Evolutionary conservation across 2,888 invertebrate species (phyloP).

Genomic region (Zygogramma bicolorata): DNA sequence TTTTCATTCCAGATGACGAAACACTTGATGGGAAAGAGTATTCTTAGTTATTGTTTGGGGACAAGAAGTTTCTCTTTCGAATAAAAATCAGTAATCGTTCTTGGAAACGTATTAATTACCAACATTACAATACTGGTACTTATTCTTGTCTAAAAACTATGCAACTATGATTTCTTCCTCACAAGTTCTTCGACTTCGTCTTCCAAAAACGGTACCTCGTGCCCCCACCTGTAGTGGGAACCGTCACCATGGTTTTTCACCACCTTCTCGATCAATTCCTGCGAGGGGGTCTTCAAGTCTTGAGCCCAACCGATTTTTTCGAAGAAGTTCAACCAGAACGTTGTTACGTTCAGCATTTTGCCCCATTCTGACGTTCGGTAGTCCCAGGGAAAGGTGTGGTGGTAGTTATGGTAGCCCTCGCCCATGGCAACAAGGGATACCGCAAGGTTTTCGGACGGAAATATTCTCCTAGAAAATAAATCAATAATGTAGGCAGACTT

Average conservation of each 20-base stretch:
- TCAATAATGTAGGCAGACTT: too few species aligned
- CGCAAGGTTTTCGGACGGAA: slow-evolving; percentile 78
- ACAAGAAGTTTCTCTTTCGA: too few species aligned
- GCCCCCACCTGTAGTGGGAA: slow-evolving; percentile 76
- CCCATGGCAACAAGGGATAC: slow-evolving; percentile 83
- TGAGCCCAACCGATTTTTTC: slow-evolving; percentile 86
- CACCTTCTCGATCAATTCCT: slow-evolving; percentile 70
- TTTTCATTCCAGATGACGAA: too few species aligned
- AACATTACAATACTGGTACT: too few species aligned
- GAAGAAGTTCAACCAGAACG: slow-evolving; percentile 83
- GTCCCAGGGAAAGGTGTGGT: slow-evolving; percentile 79
- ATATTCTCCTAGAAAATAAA: slow-evolving; percentile 72
- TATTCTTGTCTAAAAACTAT: too few species aligned
- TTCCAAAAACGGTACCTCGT: not conserved
- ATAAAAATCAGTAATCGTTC: too few species aligned
- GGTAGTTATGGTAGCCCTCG: slow-evolving; percentile 90
- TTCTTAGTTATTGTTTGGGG: too few species aligned
- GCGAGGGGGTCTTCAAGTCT: slow-evolving; percentile 76
- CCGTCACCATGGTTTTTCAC: slow-evolving; percentile 74
- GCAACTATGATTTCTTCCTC: too few species aligned
- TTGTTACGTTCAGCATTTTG: slow-evolving; percentile 75
- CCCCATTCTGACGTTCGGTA: slow-evolving; percentile 70
- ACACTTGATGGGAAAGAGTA: too few species aligned
- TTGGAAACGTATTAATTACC: too few species aligned
- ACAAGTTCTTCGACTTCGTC: not conserved